A percentile compares a stretch with the other conserved stretches of the same genome.
phyloP scores from a whole-genome alignment of 2,113 vertebrate genomes.

The Dicentrarchus labrax region DNA sequence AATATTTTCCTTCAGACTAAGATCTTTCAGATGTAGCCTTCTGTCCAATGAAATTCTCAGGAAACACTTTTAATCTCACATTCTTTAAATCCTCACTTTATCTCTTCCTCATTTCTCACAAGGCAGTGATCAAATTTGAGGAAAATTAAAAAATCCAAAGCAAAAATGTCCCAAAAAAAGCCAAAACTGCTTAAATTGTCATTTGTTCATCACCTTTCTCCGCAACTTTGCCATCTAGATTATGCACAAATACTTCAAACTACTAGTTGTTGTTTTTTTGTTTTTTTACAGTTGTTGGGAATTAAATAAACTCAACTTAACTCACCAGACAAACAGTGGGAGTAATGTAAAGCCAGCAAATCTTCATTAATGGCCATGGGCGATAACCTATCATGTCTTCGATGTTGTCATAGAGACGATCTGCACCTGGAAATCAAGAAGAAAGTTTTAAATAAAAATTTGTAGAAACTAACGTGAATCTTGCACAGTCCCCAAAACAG shows the following conservation, averaged over 20 bases:
- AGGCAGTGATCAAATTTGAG: not conserved
- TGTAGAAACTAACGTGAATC: not conserved
- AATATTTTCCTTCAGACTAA: not conserved
- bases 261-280: no score
- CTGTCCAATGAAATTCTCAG: not conserved
- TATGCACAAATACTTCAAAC: no score
- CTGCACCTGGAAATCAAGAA: conserved; percentile 68
- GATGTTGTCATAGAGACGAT: conserved; percentile 81
- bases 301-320: not conserved
- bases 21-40: not conserved
- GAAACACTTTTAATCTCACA: not conserved
- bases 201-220: no score
- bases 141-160: not conserved
- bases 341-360: conserved; percentile 80
- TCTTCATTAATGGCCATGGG: conserved; percentile 75
- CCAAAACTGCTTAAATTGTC: no score
- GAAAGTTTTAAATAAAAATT: not conserved
- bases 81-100: not conserved
- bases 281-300: not conserved
- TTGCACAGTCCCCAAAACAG: not conserved
- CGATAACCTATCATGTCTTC: conserved; percentile 82
- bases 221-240: no score
- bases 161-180: not conserved
- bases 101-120: not conserved
- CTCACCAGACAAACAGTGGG: conserved; percentile 80